phyloP scores from a whole-genome alignment of 1,140 invertebrate genomes.

The Holotrichia oblita region DNA sequence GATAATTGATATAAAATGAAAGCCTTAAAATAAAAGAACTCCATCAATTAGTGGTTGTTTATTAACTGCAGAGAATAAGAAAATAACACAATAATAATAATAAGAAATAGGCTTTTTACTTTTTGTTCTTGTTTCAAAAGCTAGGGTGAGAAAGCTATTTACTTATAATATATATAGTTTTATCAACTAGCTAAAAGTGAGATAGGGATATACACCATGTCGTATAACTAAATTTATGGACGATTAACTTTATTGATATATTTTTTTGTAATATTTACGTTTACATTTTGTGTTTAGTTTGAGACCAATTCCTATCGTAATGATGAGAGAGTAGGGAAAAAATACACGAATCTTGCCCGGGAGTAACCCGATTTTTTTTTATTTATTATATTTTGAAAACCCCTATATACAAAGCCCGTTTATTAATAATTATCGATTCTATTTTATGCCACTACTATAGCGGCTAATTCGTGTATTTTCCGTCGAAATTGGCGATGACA shows the following conservation, averaged over 20 bases:
- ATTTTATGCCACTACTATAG: constrained; percentile 17
- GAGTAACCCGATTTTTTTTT: not conserved
- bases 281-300: constrained; percentile 12
- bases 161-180: constrained; percentile 37
- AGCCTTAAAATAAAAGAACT: not conserved
- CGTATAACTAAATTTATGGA: constrained; percentile 58
- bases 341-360: constrained; percentile 27
- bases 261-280: constrained; percentile 42
- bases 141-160: constrained; percentile 44
- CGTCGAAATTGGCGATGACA: constrained; percentile 14
- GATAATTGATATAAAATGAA: constrained; percentile 32
- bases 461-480: constrained; percentile 13
- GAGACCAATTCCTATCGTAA: constrained; percentile 33
- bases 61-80: not conserved
- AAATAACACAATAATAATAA: constrained; percentile 39
- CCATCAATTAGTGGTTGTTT: not conserved
- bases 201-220: constrained; percentile 54
- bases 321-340: not conserved
- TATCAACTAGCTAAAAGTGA: constrained; percentile 44
- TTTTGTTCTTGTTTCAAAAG: constrained; percentile 37
- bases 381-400: constrained; percentile 18
- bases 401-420: constrained; percentile 29
- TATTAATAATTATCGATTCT: constrained; percentile 19
- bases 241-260: constrained; percentile 59
- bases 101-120: constrained; percentile 38